Percentiles rank a stretch among this genome's conserved stretches.
These are phyloP conservation scores for Dryomyza anilis DNA, from an alignment of 2,888 invertebrate species.

Conservation along the genomic window DNA sequence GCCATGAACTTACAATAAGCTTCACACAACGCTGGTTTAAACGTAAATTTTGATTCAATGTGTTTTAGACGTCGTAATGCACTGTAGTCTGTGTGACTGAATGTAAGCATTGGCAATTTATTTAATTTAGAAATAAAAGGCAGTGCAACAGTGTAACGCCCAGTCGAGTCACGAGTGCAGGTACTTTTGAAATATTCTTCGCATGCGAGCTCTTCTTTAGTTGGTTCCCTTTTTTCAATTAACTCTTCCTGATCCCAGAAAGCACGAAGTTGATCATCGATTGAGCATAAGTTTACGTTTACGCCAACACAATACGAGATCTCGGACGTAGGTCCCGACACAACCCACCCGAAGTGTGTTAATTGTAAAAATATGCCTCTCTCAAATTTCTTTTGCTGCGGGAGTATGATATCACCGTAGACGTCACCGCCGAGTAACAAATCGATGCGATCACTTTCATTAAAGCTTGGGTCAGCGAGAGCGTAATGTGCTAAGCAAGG, in stretches of 20 bases:
- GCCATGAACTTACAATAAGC: too few relatives aligned
- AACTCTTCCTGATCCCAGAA: too few relatives aligned
- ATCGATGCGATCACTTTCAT: neutral
- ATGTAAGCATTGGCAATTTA: neutral
- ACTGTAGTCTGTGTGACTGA: neutral
- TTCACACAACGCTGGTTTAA: neutral
- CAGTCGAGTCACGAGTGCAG: neutral
- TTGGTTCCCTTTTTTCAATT: neutral
- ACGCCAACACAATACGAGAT: neutral
- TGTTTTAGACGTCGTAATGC: too few relatives aligned
- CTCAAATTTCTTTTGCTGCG: neutral
- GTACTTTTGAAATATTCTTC: too few relatives aligned
- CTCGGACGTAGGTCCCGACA: neutral
- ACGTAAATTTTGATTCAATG: neutral
- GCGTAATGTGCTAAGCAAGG: neutral
- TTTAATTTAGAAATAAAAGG: neutral
- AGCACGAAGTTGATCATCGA: too few relatives aligned
- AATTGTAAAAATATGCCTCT: neutral
- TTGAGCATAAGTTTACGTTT: neutral
- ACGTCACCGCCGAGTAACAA: constrained; percentile 1
- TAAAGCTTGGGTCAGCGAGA: neutral
- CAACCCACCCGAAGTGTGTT: too few relatives aligned
- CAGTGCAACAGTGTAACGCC: neutral
- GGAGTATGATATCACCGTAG: neutral
- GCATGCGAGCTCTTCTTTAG: neutral